Conservation (phyloP, 2,113 vertebrate species). For the Elaphurus davidianus region DNA sequence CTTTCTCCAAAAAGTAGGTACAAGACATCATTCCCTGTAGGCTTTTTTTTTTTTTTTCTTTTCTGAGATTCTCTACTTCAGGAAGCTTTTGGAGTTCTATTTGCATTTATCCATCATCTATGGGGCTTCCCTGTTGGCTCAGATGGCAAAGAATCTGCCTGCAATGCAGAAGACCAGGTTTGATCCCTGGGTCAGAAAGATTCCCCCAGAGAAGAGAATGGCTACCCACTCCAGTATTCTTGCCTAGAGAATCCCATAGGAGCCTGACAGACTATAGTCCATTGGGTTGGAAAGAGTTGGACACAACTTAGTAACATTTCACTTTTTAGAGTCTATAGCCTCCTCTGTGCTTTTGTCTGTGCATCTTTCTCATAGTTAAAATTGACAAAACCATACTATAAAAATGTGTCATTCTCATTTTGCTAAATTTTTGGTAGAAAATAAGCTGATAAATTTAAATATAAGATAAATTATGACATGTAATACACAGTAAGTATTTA, state of each 20-base stretch:
- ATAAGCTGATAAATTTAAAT: conserved; percentile 30
- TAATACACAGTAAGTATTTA: not conserved
- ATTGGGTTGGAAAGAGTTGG: not conserved
- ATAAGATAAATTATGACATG: not conserved
- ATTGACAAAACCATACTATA: conserved; percentile 1
- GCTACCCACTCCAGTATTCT: not conserved
- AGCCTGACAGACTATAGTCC: not conserved
- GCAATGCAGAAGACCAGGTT: not conserved
- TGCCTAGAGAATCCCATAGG: not conserved
- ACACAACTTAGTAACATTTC: not conserved
- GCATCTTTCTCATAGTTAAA: not conserved
- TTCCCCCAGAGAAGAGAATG: not conserved
- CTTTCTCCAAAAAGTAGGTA: not conserved
- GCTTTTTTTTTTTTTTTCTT: not conserved
- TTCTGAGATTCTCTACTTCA: not conserved
- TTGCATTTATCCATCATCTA: not conserved
- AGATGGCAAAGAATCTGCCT: not conserved
- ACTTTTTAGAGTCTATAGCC: not conserved
- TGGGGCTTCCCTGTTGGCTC: not conserved
- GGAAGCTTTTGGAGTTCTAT: not conserved
- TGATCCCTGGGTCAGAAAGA: not conserved
- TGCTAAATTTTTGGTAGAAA: conserved; percentile 37
- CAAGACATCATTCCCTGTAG: not conserved
- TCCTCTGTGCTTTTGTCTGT: not conserved
- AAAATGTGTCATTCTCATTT: conserved; percentile 59